Percentiles rank a stretch among this genome's conserved stretches.
phyloP scores from a whole-genome alignment of 2,888 invertebrate genomes.

The Melangyna quadrimaculata region DNA sequence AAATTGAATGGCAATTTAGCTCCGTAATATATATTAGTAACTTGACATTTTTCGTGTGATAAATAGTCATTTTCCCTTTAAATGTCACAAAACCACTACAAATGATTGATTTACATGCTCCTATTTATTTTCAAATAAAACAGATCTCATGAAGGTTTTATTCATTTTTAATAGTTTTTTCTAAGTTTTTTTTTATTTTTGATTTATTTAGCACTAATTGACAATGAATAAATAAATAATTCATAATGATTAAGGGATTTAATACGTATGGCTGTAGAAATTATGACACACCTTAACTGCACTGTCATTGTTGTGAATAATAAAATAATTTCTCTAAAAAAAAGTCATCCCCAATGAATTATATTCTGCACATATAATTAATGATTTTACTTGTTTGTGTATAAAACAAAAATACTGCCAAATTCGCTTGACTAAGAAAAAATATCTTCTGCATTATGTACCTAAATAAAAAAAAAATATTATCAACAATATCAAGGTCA shows the following conservation, averaged over 20 bases:
- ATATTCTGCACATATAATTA: neutral
- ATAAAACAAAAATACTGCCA: neutral
- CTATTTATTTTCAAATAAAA: neutral
- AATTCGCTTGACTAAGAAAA: no score
- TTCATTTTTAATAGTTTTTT: neutral
- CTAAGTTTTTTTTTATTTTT: neutral
- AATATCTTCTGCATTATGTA: no score
- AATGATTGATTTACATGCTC: neutral
- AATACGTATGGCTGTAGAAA: neutral
- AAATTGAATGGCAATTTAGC: no score
- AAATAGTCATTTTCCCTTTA: neutral
- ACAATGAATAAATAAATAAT: slow-evolving; percentile 11
- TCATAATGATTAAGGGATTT: neutral
- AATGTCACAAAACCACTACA: neutral
- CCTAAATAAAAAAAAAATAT: no score
- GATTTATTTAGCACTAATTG: neutral
- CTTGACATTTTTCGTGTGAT: neutral
- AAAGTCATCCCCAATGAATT: neutral
- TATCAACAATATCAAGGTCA: no score
- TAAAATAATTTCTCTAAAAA: neutral
- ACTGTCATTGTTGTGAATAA: neutral
- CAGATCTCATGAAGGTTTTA: neutral
- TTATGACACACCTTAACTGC: neutral
- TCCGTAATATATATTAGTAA: neutral
- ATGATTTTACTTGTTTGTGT: neutral